Conservation (phyloP, 2,888 invertebrate genomes). For the Conus canariensis region DNA sequence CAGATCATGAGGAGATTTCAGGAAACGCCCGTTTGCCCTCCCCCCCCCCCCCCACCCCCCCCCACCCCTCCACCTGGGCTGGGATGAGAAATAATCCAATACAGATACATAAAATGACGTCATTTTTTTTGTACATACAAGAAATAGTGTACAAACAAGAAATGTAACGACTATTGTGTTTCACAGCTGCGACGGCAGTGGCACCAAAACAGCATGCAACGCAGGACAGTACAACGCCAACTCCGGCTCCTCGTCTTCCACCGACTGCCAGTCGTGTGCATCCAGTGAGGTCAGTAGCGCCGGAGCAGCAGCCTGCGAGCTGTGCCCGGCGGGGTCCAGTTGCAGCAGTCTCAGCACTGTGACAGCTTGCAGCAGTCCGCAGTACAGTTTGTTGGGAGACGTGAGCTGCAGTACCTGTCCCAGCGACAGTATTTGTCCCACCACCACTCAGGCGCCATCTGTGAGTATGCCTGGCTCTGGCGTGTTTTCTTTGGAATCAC, state of each 20-base stretch:
- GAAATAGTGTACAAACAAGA: too few species aligned
- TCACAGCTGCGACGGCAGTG: slow-evolving; percentile 58
- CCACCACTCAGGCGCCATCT: slow-evolving; percentile 53
- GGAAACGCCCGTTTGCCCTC: too few species aligned
- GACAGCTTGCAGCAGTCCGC: slow-evolving; percentile 59
- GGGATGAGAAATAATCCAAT: too few species aligned
- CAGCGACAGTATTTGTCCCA: slow-evolving; percentile 65
- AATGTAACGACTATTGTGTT: too few species aligned
- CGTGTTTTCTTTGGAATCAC: too few species aligned
- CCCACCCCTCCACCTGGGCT: too few species aligned
- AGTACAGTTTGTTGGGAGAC: slow-evolving; percentile 66
- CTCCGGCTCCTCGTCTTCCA: slow-evolving; percentile 44
- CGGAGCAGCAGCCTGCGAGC: slow-evolving; percentile 62
- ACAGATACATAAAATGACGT: too few species aligned
- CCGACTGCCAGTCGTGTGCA: slow-evolving; percentile 58
- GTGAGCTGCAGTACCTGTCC: slow-evolving; percentile 69
- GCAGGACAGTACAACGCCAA: slow-evolving; percentile 61
- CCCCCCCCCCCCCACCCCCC: too few species aligned
- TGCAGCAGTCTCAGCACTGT: slow-evolving; percentile 56
- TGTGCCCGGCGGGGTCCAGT: slow-evolving; percentile 70
- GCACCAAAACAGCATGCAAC: slow-evolving; percentile 53
- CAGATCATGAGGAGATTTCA: too few species aligned
- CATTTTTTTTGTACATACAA: too few species aligned
- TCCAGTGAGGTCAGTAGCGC: slow-evolving; percentile 55
- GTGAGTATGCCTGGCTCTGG: slow-evolving; percentile 44